Base-by-base conservation (phyloP, 37 sponge, comb jelly and placozoan genomes). In the Geodia barretti region DNA sequence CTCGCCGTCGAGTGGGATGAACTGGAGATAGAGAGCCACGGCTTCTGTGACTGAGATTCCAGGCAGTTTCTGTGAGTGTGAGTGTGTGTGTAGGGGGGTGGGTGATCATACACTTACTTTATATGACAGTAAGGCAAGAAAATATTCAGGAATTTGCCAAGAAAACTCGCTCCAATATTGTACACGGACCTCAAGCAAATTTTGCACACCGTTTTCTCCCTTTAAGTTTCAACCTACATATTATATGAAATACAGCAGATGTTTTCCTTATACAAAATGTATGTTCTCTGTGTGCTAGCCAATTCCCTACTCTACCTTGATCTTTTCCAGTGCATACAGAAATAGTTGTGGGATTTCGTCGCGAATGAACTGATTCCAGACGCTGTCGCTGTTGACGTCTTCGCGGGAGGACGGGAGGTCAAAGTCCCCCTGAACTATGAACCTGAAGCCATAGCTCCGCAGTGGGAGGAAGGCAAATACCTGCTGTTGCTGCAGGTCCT, bases 361-460 rank as follows among this genome's bases (percentile, higher is more conserved):
- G 35, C 90, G 78, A 21, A 89, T 74, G 85, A 85, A 89, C 85
- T 89, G 90, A 33, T 89, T 89, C 90, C 90, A 89, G 20, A 85
- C 59, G 62, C 85, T 89, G 62, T 83, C 78, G 39, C 58, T 35
- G 37, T 78, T 83, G 47, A 89, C 90, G 60, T 77, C 84, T 32
- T 89, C 90, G 14, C 90, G 72, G 47, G 90, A 84, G 20, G 84
- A 83, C 2, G 90, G 90, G 11, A 89, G 67, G 69, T 89, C 90
- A 79, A 89, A 89, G 85, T 89, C 85, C 31, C 84, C 90, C 42
- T 89, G 90, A 24, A 89, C 75, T 61, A 89, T 79, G 68, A 89
- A 89, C 29, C 85, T 64, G 59, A 89, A 83, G 11, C 90, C 90
- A 66, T 84, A 89, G 33, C 85, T 89, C 43, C 85, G 62, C 72